Evolutionary conservation across 2,113 vertebrate genomes (phyloP).

Genomic region (Nanorana parkeri): DNA sequence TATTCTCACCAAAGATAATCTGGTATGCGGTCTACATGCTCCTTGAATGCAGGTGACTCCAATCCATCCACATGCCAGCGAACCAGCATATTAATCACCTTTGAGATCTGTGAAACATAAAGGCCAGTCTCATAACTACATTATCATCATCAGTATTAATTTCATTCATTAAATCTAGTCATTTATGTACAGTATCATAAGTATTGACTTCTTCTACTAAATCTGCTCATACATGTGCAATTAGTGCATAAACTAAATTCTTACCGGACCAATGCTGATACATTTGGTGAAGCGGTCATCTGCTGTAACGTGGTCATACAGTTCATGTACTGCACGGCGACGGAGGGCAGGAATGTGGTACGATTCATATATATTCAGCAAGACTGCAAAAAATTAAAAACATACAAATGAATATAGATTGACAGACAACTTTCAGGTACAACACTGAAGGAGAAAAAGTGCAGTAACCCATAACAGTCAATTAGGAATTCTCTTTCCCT

Average conservation of each 20-base stretch:
- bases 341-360: conserved; percentile 81
- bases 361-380: conserved; percentile 88
- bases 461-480: no score
- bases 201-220: background rate
- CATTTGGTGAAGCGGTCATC: conserved; percentile 92
- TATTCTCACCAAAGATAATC: conserved; percentile 92
- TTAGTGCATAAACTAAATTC: background rate
- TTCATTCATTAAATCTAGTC: no score
- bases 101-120: conserved; percentile 83
- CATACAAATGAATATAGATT: no score
- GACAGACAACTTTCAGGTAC: no score
- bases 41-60: conserved; percentile 79
- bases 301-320: conserved; percentile 88
- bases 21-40: conserved; percentile 88
- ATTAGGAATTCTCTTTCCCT: no score
- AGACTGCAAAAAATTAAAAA: conserved; percentile 65
- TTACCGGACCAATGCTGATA: conserved; percentile 93
- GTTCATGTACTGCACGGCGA: conserved; percentile 71
- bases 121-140: background rate
- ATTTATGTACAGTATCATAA: no score
- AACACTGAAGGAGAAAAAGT: no score
- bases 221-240: no score
- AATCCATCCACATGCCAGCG: conserved; percentile 88
- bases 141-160: no score
- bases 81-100: conserved; percentile 94